These are phyloP conservation scores for Trissonchulus latispiculum DNA, from an alignment of 2,888 invertebrate genomes.

Conservation along the genomic window DNA sequence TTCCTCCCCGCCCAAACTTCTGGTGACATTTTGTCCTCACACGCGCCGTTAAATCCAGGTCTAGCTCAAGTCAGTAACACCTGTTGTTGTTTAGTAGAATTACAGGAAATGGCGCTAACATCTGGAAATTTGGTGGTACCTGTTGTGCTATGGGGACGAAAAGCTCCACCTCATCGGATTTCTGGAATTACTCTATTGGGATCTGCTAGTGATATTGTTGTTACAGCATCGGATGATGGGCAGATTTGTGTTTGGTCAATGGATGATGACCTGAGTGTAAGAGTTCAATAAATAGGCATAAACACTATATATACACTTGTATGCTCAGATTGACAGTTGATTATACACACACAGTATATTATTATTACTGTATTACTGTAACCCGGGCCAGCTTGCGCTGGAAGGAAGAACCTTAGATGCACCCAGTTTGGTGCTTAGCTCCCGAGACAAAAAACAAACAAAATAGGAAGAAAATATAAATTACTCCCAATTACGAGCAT, in stretches of 20 bases:
- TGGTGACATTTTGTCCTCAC: too few relatives aligned
- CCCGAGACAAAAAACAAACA: too few relatives aligned
- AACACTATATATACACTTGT: too few relatives aligned
- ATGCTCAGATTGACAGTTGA: background rate
- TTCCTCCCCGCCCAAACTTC: too few relatives aligned
- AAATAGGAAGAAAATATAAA: too few relatives aligned
- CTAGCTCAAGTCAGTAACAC: too few relatives aligned
- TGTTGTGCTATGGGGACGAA: slow-evolving; percentile 90
- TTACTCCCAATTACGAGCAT: too few relatives aligned
- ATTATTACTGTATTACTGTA: background rate
- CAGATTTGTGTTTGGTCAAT: slow-evolving; percentile 93
- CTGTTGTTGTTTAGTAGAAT: too few relatives aligned
- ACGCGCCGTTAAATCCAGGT: too few relatives aligned
- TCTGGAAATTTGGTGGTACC: slow-evolving; percentile 70
- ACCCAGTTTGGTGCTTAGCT: background rate
- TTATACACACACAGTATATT: too few relatives aligned
- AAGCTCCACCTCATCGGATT: slow-evolving; percentile 91
- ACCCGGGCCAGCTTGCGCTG: background rate
- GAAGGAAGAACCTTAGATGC: background rate
- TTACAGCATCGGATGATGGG: slow-evolving; percentile 95
- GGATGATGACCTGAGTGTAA: slow-evolving; percentile 41
- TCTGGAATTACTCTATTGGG: slow-evolving; percentile 81
- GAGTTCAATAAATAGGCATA: too few relatives aligned
- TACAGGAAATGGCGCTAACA: slow-evolving; percentile 13
- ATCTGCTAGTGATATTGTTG: slow-evolving; percentile 71